Percentiles rank a stretch among this genome's conserved stretches.
Conservation (phyloP, 2,113 vertebrate species). For the Megaceryle maxima region DNA sequence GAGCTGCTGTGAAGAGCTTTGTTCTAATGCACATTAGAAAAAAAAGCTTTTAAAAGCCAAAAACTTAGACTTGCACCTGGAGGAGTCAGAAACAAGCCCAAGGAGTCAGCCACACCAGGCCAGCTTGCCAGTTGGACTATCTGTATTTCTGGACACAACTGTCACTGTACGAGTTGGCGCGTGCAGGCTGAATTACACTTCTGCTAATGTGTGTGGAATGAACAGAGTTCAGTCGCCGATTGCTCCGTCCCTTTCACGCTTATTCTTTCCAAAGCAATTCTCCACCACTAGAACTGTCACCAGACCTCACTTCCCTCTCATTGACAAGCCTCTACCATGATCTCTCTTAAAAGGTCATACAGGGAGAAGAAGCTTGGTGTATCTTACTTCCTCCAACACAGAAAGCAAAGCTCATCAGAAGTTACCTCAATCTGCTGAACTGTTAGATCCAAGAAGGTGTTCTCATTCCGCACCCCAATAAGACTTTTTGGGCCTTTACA, state of each 20-base stretch:
- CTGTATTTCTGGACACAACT: not conserved
- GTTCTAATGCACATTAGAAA: not conserved
- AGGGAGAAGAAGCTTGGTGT: not conserved
- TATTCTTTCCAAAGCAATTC: not conserved
- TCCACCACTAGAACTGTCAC: not conserved
- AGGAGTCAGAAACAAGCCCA: not conserved
- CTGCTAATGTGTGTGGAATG: not conserved
- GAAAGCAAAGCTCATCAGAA: not conserved
- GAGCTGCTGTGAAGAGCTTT: conserved; percentile 12
- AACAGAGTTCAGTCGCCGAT: accelerated
- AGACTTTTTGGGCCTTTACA: conserved; percentile 97
- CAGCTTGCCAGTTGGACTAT: not conserved
- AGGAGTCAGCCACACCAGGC: not conserved
- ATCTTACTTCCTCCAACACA: not conserved
- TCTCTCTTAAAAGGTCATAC: not conserved
- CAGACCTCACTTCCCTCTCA: not conserved
- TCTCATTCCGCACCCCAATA: conserved; percentile 94
- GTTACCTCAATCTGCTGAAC: conserved; percentile 96
- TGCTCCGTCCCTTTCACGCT: accelerated
- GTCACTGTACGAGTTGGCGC: not conserved
- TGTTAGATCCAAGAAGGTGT: conserved; percentile 96
- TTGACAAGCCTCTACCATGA: not conserved
- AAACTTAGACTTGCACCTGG: not conserved
- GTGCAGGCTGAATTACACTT: not conserved
- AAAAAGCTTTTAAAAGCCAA: not conserved